These are phyloP conservation scores for Umimayanthus chanpuru DNA, from an alignment of 92 coral and sea anemone genomes.

Conservation along the genomic window DNA sequence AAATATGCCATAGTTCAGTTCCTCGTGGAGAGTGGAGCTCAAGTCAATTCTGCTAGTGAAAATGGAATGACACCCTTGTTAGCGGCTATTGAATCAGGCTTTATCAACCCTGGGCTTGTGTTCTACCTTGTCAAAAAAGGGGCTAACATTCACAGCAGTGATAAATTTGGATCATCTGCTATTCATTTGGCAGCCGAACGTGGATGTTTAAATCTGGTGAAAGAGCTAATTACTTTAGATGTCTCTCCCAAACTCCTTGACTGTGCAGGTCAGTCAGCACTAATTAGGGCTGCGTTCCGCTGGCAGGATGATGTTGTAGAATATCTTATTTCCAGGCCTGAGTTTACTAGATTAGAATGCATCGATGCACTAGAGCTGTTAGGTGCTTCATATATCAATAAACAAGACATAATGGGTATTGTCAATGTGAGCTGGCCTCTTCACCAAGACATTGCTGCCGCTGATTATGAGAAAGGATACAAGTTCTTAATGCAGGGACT, in stretches of 20 bases:
- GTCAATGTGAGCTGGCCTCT: conserved; percentile 55
- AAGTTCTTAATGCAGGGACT: conserved; percentile 50
- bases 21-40: conserved; percentile 63
- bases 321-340: conserved; percentile 52
- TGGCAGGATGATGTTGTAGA: conserved; percentile 57
- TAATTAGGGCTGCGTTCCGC: conserved; percentile 48
- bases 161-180: conserved; percentile 50
- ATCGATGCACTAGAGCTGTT: conserved; percentile 60
- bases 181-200: conserved; percentile 61
- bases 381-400: conserved; percentile 54
- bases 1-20: conserved; percentile 57
- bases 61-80: conserved; percentile 55
- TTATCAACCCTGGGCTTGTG: conserved; percentile 57
- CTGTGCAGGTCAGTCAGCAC: conserved; percentile 49
- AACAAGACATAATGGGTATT: conserved; percentile 48
- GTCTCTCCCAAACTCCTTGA: conserved; percentile 35
- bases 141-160: conserved; percentile 52
- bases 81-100: conserved; percentile 60
- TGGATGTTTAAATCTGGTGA: conserved; percentile 57
- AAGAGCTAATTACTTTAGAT: conserved; percentile 43
- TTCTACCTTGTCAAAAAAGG: conserved; percentile 49
- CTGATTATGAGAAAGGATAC: conserved; percentile 48
- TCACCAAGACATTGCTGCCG: conserved; percentile 41
- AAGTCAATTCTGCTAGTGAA: conserved; percentile 31
- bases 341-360: conserved; percentile 47